Conservation (phyloP, 2,113 vertebrate species). For the Gadus macrocephalus region DNA sequence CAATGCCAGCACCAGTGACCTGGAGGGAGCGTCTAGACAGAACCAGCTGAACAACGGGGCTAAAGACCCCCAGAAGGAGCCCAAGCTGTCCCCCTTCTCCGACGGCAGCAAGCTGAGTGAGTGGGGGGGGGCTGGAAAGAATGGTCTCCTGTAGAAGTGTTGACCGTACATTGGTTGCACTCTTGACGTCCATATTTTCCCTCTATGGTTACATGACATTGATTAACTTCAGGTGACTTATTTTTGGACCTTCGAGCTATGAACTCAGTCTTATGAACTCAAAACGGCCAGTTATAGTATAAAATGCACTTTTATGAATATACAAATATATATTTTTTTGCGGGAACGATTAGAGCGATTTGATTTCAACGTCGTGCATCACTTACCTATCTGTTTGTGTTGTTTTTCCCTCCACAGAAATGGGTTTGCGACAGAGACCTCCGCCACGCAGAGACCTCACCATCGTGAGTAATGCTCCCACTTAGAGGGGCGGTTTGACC, state of each 20-base stretch:
- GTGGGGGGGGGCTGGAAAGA: conserved; percentile 20
- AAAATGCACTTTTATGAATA: background rate
- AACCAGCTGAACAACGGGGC: conserved; percentile 47
- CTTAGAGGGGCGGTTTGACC: no score
- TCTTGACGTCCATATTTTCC: no score
- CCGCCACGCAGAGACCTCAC: conserved; percentile 95
- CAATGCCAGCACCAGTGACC: conserved; percentile 79
- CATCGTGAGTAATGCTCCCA: conserved; percentile 80
- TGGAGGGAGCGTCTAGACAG: conserved; percentile 82
- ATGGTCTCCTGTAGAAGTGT: no score
- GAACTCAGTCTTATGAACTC: no score
- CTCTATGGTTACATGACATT: no score
- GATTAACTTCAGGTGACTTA: no score
- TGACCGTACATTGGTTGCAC: no score
- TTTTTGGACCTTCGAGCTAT: no score
- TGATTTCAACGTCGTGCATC: background rate
- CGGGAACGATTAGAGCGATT: no score
- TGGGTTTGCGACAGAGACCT: conserved; percentile 87
- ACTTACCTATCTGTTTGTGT: background rate
- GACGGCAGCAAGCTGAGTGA: conserved; percentile 79
- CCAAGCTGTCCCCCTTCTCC: conserved; percentile 69
- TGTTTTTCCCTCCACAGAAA: conserved; percentile 69
- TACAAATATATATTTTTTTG: background rate
- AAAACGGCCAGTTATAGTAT: no score
- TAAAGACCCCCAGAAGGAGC: conserved; percentile 67